Base-by-base conservation (phyloP, 1,140 invertebrate genomes). In the Centruroides sculpturatus region DNA sequence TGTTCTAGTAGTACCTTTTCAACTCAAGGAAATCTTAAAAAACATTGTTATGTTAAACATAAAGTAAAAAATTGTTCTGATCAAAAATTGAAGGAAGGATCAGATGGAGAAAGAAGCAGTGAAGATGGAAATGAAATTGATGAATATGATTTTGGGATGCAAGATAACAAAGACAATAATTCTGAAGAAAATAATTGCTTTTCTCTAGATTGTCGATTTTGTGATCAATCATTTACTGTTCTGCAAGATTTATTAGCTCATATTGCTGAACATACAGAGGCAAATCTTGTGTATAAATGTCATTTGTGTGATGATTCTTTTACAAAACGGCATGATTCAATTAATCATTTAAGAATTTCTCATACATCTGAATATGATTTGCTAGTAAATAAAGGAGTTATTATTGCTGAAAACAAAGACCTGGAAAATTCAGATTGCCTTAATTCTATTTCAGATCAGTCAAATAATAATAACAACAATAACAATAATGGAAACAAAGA, bases 221-320 rank as follows among this genome's bases (percentile, higher is more conserved):
- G 55, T 60, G 41, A 63, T 51, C 36, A 46, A 12, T 55, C 61
- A 13, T 59, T 64, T 55, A 13, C 23, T 53, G 58, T 57, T 34
- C 51, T 64, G 13, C 48, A 57, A 35, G 64, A 61, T n/a, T 35
- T 64, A 50, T 35, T 57, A 57, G 36, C n/a, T 53, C 65, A 64
- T 59, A 57, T 62, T 62, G 35, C 61, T 55, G 56, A 73, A 62
- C 73, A 73, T 55, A 86, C 41, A 41, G 41, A 41, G 41, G 41
- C 41, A 41, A 41, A 89, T 62, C 75, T 87, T 46, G 88, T 89
- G 0, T 94, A 89, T 77, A 92, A 92, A 71, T 97, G 92, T 69
- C 89, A 95, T 73, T 76, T 95, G 0, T 95, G 91, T 71, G 91
- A 95, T 66, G 83, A 82, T 10, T 88, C 89, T 0, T 94, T 87